Base-by-base conservation (phyloP, 2,888 invertebrate species). In the Cheilosia impressa region DNA sequence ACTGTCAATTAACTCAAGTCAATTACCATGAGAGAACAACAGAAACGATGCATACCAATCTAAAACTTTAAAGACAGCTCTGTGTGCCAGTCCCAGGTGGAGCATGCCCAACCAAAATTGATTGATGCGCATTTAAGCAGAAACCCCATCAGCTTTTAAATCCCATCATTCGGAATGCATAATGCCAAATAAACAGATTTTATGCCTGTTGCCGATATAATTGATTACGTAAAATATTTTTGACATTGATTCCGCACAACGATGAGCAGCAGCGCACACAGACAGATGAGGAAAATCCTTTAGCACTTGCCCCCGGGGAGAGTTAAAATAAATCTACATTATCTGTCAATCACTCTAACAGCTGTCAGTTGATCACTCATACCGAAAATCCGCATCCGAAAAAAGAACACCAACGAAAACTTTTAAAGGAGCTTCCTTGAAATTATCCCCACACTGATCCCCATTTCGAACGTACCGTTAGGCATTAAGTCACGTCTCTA, bases 281-380 rank as follows among this genome's bases (percentile, higher is more conserved):
- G 43, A 47, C 80, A 71, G 81, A 76, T 81, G 85, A 55, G 84
- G 52, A 52, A 76, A 85, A 81, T 80, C 81, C 85, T 77, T 85
- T 52, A 77, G 60, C 53, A 19, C 24, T n/a, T 31, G n/a, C 4
- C 34, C 65, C 81, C 62, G 31, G 77, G 81, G 72, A 68, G 41
- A 24, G 71, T 71, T 76, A 66, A 72, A 85, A 77, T 72, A 81
- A 85, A 81, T 85, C 81, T 81, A 47, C 85, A 72, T 77, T 81
- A 72, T 77, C 85, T 73, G 85, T 77, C 85, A 85, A 85, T 85
- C 85, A 85, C 66, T 76, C 62, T 55, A 77, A 68, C 71, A 75
- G 55, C 62, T 68, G 76, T 68, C 71, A 72, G 80, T 85, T 81
- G 81, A 81, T 81, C 45, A 45, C 53, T 62, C 73, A 60, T 38